Base-by-base conservation (phyloP, 1,140 invertebrate genomes). In the Contarinia nasturtii region DNA sequence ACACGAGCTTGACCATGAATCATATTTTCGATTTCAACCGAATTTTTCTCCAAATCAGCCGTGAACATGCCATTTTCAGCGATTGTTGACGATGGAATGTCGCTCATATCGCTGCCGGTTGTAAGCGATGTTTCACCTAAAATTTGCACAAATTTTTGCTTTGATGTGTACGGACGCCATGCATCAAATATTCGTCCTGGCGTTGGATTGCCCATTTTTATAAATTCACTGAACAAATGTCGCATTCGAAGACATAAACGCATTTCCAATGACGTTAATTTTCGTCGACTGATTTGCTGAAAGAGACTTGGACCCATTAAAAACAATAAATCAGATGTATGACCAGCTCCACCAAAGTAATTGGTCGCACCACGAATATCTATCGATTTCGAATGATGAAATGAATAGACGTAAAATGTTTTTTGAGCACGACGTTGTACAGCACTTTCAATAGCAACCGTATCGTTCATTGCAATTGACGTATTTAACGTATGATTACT, bases 301-400 rank as follows among this genome's bases (percentile, higher is more conserved):
- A 78, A 72, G 7, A 78, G 57, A 14, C 71, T 65, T 21, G 77
- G 74, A 14, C 79, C 79, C 46, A 81, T 67, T 18, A 80, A 55
- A 20, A 77, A 69, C 3, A 79, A 59, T 46, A 81, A 59, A 54
- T 81, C 77, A 0, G 75, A 65, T 21, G 75, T 72, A 53, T 79
- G 74, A 1, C 69, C 67, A 18, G 76, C 72, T 19, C 61, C 60
- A 0, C 60, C 58, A 33, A 64, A 64, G 1, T 58, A 49, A 49
- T 64, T 64, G 11, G 52, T 47, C 10, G 52, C 55, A 41, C 61
- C 61, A 0, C 61, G 50, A 51, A 64, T 56, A 33, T 64, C 61
- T 59, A 64, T 63, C 7, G 61, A 49, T 43, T 61, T 58, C 17
- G 49, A 27, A n/a, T 61, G 57, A 10, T 67, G 59, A 50, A 67